Percentiles rank a stretch among this genome's conserved stretches.
These are phyloP conservation scores for Nomada fabriciana DNA, from an alignment of 2,888 invertebrate species.

Conservation along the genomic window DNA sequence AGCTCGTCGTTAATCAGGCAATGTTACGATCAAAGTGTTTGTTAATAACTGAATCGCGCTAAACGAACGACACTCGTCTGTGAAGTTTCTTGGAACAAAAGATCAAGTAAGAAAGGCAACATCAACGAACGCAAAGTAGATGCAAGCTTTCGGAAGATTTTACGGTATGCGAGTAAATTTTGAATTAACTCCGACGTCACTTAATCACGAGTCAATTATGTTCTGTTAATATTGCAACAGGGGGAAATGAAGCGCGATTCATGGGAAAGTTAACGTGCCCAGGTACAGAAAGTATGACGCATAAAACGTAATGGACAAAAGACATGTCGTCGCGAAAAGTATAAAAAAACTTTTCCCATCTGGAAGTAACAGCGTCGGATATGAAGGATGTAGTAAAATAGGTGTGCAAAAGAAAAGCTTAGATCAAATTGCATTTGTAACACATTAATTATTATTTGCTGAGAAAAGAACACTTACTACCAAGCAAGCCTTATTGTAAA, in stretches of 20 bases:
- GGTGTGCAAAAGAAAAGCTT: no score
- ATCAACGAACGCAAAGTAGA: not conserved
- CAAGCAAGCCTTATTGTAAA: no score
- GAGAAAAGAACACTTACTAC: no score
- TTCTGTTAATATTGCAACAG: conserved; percentile 34
- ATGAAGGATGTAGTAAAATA: no score
- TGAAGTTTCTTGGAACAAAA: conserved; percentile 6
- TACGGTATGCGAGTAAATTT: conserved; percentile 30
- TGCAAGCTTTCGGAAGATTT: conserved; percentile 29
- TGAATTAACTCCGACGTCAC: conserved; percentile 43
- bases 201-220: conserved; percentile 41
- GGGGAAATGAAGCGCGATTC: conserved; percentile 36
- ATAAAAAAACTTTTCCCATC: not conserved
- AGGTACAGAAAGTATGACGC: conserved; percentile 1
- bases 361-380: no score
- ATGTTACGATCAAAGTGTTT: not conserved
- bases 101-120: conserved; percentile 29
- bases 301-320: not conserved
- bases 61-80: not conserved
- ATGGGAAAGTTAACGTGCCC: conserved; percentile 31
- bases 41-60: not conserved
- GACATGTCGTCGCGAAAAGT: not conserved
- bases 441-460: no score
- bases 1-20: not conserved
- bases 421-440: no score